Base-by-base conservation (phyloP, 1,140 invertebrate genomes). In the Tetraneura akinire region DNA sequence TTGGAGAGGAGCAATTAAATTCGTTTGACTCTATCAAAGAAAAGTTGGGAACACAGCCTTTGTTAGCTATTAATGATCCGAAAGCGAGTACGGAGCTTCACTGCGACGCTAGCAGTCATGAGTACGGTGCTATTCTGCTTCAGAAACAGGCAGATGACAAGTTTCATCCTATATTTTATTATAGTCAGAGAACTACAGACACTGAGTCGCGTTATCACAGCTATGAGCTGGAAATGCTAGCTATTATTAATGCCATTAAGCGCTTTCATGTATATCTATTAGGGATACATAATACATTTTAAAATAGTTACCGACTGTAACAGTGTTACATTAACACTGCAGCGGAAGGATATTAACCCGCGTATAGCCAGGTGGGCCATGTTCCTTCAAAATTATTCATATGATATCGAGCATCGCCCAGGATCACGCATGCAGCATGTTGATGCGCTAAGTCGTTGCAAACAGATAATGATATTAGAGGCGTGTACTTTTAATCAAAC, bases 51-150 rank as follows among this genome's bases (percentile, higher is more conserved):
- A 8, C 29, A 60, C 26, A 60, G 14, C 53, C 74, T 11, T 55
- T 45, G 6, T 45, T 78, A 23, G 14, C 51, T 16, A 60, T 78
- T 37, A 62, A 62, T 18, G 51, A 60, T 16, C 74, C 74, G 2
- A 60, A 62, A 11, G 37, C 55, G 1, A 16, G 11, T n/a, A 78
- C 74, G 13, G 74, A 78, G n/a, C 51, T 86, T 23, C 83, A 84
- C 74, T 76, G 47, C 18, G 53, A 73, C 14, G 70, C 70, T 18
- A 47, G 37, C 21, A 53, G 21, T 49, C 26, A 45, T 45, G 70
- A 47, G 8, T 29, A n/a, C 5, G 70, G 32, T 18, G 18, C 45
- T 16, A 73, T 76, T 32, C 18, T 76, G 8, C 29, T 76, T 11
- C 73, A 76, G 4, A 51, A 55, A 2, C 45, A 55, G 16, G 16